Percentiles rank a stretch among this genome's conserved stretches.
Evolutionary conservation across 2,113 vertebrate species (phyloP).

Genomic region (Axis porcinus): DNA sequence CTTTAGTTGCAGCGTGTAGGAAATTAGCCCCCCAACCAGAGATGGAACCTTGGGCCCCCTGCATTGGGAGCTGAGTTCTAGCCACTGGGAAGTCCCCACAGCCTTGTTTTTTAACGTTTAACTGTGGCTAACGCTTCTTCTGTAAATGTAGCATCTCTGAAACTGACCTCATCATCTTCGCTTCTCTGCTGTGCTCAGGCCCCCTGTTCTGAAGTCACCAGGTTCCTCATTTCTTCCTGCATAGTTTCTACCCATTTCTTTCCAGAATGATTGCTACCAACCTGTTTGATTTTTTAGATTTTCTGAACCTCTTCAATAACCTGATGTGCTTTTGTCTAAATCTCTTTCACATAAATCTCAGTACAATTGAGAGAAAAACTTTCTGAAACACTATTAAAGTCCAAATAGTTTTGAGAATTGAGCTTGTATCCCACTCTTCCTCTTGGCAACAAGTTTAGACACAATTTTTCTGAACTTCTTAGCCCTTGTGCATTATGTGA

Average conservation of each 20-base stretch:
- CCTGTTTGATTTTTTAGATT: background rate
- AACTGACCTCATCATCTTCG: background rate
- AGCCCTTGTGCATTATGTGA: background rate
- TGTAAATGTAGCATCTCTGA: background rate
- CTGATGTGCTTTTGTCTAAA: background rate
- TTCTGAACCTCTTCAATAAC: background rate
- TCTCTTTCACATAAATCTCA: constrained; percentile 21
- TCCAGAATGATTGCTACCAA: background rate
- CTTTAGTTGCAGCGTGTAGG: background rate
- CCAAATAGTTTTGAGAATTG: background rate
- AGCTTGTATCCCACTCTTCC: background rate
- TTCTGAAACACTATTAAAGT: constrained; percentile 16
- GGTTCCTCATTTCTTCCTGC: background rate
- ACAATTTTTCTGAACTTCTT: background rate
- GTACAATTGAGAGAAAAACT: constrained; percentile 2
- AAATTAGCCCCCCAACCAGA: background rate
- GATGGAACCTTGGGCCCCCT: background rate
- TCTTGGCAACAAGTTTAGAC: background rate
- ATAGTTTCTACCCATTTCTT: background rate
- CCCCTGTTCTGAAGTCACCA: background rate
- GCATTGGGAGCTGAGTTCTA: background rate
- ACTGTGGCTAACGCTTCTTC: background rate
- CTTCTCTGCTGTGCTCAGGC: background rate
- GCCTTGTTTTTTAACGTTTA: background rate
- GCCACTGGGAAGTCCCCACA: background rate